These are phyloP conservation scores for Urocynchramus pylzowi DNA, from an alignment of 2,113 vertebrate genomes.

Conservation along the genomic window DNA sequence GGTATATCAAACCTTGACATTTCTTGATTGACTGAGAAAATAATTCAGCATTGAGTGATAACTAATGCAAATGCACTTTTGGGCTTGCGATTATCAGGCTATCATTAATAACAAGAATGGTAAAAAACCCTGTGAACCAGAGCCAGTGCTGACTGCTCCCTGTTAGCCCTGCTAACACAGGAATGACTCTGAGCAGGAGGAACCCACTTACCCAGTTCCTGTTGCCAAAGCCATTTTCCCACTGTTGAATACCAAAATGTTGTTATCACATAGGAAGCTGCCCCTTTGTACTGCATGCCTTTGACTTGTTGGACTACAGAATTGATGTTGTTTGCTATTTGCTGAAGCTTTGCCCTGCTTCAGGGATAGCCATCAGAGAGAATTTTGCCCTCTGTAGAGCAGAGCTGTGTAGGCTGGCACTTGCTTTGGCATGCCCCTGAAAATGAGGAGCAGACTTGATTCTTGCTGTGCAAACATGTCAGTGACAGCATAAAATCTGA, in stretches of 20 bases:
- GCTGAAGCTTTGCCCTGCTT: neutral
- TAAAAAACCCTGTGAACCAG: neutral
- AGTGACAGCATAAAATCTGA: constrained; percentile 57
- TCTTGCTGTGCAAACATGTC: constrained; percentile 56
- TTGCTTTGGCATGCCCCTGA: constrained; percentile 43
- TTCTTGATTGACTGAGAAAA: neutral
- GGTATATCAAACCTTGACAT: neutral
- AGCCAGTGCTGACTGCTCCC: neutral
- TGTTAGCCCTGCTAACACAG: neutral
- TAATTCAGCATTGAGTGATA: neutral
- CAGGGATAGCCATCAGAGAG: neutral
- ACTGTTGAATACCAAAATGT: neutral
- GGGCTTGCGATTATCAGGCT: too few species aligned
- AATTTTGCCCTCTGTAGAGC: neutral
- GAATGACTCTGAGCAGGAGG: neutral
- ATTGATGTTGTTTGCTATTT: neutral
- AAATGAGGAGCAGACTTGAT: constrained; percentile 47
- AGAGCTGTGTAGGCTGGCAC: constrained; percentile 22
- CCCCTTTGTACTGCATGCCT: neutral
- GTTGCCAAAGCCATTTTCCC: neutral
- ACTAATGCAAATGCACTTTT: neutral
- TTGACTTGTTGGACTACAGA: neutral
- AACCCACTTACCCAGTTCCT: neutral
- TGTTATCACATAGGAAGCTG: neutral
- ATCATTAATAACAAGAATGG: neutral